phyloP scores from a whole-genome alignment of 2,888 invertebrate species.

The Drosophila parthenogenetica region DNA sequence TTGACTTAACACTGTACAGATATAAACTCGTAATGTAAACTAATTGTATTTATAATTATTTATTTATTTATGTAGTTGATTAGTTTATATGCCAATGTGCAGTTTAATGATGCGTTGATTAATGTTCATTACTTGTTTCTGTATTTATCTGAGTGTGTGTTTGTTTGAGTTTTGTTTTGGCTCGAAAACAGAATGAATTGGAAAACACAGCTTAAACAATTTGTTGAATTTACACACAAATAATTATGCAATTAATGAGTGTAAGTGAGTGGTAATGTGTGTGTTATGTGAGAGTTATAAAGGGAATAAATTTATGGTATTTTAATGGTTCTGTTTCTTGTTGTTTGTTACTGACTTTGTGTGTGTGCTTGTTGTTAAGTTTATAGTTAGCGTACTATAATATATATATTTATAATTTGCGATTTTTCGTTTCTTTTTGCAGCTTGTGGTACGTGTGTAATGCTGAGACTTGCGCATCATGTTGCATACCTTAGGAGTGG shows the following conservation, averaged over 20 bases:
- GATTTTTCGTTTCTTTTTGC: constrained; percentile 77
- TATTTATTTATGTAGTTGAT: constrained; percentile 68
- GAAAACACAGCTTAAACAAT: constrained; percentile 28
- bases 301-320: constrained; percentile 23
- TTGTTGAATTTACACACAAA: constrained; percentile 32
- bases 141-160: constrained; percentile 2
- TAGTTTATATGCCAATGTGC: constrained; percentile 68
- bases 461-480: constrained; percentile 83
- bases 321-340: constrained; percentile 33
- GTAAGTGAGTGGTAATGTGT: constrained; percentile 6
- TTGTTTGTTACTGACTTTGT: constrained; percentile 27
- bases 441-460: constrained; percentile 73
- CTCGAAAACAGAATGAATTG: constrained; percentile 17
- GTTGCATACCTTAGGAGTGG: constrained; percentile 81
- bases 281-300: constrained; percentile 23
- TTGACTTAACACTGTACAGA: constrained; percentile 79
- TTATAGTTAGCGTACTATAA: constrained; percentile 79
- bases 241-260: constrained; percentile 24
- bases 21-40: constrained; percentile 72
- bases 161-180: background rate
- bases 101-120: constrained; percentile 53
- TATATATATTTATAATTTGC: constrained; percentile 78
- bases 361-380: constrained; percentile 60
- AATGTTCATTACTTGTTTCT: constrained; percentile 38
- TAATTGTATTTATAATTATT: constrained; percentile 73